Percentiles rank a stretch among this genome's conserved stretches.
phyloP scores from a whole-genome alignment of 2,113 vertebrate genomes.

The Ptyas mucosa region DNA sequence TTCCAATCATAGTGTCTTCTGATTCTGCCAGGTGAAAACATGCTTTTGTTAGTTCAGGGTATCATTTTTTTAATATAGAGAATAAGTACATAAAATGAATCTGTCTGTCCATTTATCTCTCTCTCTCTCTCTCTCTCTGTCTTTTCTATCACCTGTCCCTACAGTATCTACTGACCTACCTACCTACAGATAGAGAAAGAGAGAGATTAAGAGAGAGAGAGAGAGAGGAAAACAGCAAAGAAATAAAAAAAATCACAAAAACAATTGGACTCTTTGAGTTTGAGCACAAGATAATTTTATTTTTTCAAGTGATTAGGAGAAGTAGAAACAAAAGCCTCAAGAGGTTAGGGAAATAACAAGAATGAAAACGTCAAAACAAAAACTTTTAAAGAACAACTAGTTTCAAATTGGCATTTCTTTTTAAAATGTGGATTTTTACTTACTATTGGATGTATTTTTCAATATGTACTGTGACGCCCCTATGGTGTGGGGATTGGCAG shows the following conservation, averaged over 20 bases:
- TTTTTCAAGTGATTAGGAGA: background rate
- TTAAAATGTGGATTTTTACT: background rate
- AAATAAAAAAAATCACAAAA: conserved; percentile 1
- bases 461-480: background rate
- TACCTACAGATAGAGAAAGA: background rate
- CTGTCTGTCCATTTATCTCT: background rate
- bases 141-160: background rate
- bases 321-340: background rate
- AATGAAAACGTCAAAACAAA: background rate
- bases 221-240: background rate
- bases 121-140: fast-evolving
- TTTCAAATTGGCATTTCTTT: background rate
- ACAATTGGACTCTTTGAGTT: background rate
- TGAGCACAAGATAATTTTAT: background rate
- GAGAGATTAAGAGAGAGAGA: background rate
- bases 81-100: background rate
- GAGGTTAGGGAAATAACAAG: background rate
- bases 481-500: background rate
- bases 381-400: background rate
- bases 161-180: background rate
- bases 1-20: background rate
- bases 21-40: background rate
- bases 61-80: background rate
- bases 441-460: conserved; percentile 41
- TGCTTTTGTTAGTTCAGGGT: background rate